Evolutionary conservation across 2,797 vertebrate species (phyloP), one percentile per base, ranked within the genome.

Genomic region (Tympanoctomys barrerae): DNA sequence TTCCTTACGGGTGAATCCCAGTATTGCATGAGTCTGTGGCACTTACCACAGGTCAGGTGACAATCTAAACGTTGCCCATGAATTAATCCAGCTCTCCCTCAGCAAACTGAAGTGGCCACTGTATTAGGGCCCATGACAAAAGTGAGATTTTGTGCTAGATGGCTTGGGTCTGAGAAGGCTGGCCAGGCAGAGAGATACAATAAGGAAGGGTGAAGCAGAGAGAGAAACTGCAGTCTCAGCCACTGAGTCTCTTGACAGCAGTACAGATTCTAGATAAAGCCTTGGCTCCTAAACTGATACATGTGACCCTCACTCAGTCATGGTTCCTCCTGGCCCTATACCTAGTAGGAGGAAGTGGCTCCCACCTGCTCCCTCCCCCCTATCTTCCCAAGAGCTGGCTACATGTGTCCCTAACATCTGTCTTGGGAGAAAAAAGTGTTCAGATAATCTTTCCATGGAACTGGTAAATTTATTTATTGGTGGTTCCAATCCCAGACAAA

Each of bases 401-500:
- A 11, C 66, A 54, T 88, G 22, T 70, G 54, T 61, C n/a, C 80
- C 79, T 86, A 71, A 92, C 62, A 11, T 81, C 52, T 94, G 9
- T 66, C 36, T 19, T 31, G 62, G 22, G 10, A 3, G 9, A 9
- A 28, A 46, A 54, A 33, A 22, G 26, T 28, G 21, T 75, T 93
- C 54, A 19, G 11, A 61, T 83, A 61, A 79, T 61, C 66, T 84
- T 96, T 73, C 71, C 66, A 73, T 5, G 52, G 54, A 89, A 83
- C 13, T 92, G 77, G 62, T 0, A 77, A 71, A 79, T 42, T 87
- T 36, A 82, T 6, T 82, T 39, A 39, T 39, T 39, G 33, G 19
- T 92, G 46, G 13, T 52, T 92, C 39, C 19, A 75, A 26, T 84
- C n/a, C 57, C 77, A 90, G 75, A 61, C 92, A 70, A 90, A 81